Conservation (phyloP, 2,797 vertebrate species). For the Balearica regulorum region DNA sequence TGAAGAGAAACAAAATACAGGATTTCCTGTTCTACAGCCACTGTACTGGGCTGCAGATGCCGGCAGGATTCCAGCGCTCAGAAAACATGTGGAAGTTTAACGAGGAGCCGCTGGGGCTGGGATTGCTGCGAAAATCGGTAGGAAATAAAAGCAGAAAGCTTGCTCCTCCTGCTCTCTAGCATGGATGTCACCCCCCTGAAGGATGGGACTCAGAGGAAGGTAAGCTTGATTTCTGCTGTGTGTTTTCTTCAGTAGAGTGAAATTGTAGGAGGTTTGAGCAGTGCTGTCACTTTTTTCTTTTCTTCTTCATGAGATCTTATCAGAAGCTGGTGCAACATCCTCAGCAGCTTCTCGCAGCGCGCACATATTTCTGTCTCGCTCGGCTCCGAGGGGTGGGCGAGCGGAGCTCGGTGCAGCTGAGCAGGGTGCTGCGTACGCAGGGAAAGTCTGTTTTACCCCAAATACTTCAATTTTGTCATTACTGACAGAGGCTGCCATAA, state of each 20-base stretch:
- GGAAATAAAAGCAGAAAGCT: neutral
- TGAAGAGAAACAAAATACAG: constrained; percentile 15
- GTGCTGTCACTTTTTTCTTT: accelerated
- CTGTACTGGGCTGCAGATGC: constrained; percentile 14
- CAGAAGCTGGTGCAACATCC: neutral
- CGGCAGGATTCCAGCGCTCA: neutral
- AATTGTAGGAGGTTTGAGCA: accelerated
- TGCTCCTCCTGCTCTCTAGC: neutral
- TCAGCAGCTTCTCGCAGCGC: neutral
- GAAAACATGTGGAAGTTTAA: neutral
- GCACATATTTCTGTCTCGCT: neutral
- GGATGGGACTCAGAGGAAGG: neutral
- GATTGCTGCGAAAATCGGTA: accelerated
- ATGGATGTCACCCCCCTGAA: neutral
- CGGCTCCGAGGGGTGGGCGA: accelerated
- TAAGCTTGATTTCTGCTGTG: neutral
- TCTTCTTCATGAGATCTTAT: neutral
- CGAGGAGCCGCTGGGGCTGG: neutral
- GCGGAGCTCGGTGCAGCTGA: accelerated
- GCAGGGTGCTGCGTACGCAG: accelerated
- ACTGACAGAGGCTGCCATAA: neutral
- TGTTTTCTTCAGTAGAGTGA: neutral
- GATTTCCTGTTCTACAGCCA: constrained; percentile 55
- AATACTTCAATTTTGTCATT: accelerated
- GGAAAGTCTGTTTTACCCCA: neutral